These are phyloP conservation scores for Felis chaus DNA, from an alignment of 2,113 vertebrate species.

Conservation along the genomic window DNA sequence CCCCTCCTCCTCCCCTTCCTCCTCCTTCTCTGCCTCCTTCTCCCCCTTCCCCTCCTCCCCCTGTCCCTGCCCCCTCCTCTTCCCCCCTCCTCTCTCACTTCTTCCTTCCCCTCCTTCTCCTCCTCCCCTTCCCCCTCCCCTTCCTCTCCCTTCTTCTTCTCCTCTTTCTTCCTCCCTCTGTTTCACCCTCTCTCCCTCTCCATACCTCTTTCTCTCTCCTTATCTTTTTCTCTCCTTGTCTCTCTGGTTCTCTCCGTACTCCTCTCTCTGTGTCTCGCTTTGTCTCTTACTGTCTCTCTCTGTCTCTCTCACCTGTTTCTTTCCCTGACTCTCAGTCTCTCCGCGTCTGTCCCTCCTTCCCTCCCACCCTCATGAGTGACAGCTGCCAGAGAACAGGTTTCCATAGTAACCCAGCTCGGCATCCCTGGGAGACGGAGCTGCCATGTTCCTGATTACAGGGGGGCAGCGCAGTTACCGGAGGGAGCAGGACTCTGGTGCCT, in stretches of 20 bases:
- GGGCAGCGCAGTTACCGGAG: constrained; percentile 72
- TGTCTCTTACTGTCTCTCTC: neutral
- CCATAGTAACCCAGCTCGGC: constrained; percentile 89
- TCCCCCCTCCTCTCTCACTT: neutral
- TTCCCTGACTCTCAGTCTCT: neutral
- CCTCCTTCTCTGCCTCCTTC: constrained; percentile 44
- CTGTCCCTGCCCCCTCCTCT: neutral
- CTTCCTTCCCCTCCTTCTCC: constrained; percentile 40
- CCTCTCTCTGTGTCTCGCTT: neutral
- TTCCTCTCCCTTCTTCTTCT: constrained; percentile 55
- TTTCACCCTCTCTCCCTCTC: neutral
- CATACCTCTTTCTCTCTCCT: neutral
- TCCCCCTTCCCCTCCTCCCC: neutral
- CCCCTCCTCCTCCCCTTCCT: constrained; percentile 32
- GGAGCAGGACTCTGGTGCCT: neutral
- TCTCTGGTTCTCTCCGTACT: neutral
- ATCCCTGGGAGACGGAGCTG: constrained; percentile 51
- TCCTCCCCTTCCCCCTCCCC: constrained; percentile 39
- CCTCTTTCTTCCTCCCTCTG: constrained; percentile 34
- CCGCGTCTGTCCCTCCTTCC: constrained; percentile 62
- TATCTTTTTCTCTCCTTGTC: neutral
- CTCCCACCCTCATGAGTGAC: constrained; percentile 84
- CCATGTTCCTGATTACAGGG: constrained; percentile 70
- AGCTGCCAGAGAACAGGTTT: constrained; percentile 86
- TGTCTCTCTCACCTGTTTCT: constrained; percentile 13